Evolutionary conservation across 2,797 vertebrate genomes (phyloP), one percentile per base, ranked within the genome.

Genomic region (Eulemur albifrons): DNA sequence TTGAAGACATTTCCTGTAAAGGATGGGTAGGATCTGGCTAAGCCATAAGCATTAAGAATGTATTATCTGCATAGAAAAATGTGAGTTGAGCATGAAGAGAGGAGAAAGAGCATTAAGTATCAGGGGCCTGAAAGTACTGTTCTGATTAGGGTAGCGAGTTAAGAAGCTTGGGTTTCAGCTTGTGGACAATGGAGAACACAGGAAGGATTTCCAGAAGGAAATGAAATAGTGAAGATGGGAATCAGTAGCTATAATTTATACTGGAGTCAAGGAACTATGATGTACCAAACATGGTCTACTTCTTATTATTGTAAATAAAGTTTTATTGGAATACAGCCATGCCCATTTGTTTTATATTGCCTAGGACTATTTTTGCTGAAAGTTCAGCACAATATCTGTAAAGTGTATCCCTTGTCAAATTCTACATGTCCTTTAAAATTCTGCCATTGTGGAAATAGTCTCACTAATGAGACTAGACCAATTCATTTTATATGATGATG

Each of bases 291-390:
- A 59, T 0, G 35, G 50, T 11, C 38, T 4, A 72, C 48, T 90
- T 72, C n/a, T 65, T 80, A n/a, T 48, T 95, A 95, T 85, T 79
- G 83, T 57, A 63, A 86, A 88, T 96, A 61, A 88, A 65, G 25
- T 57, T 92, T 79, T 83, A 86, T 30, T 70, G 38, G 32, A 80
- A 85, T 25, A 63, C 14, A 43, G 11, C 13, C 20, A 76, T 32
- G 13, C 35, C 23, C 50, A 79, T 59, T 76, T 81, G 43, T 92
- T 76, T 85, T 12, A 27, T 25, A 14, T 35, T 63, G 14, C 32
- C 65, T 69, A 2, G 27, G 52, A 48, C 18, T 21, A 9, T 7
- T 85, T 76, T 80, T 84, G 23, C n/a, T 88, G 32, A 38, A 93
- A 85, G n/a, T 50, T 79, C 15, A 70, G 45, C 21, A 79, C 15